These are phyloP conservation scores for Clytia hemisphaerica DNA, from an alignment of 30 jellyfish, hydroid and myxozoan genomes.

Conservation along the genomic window DNA sequence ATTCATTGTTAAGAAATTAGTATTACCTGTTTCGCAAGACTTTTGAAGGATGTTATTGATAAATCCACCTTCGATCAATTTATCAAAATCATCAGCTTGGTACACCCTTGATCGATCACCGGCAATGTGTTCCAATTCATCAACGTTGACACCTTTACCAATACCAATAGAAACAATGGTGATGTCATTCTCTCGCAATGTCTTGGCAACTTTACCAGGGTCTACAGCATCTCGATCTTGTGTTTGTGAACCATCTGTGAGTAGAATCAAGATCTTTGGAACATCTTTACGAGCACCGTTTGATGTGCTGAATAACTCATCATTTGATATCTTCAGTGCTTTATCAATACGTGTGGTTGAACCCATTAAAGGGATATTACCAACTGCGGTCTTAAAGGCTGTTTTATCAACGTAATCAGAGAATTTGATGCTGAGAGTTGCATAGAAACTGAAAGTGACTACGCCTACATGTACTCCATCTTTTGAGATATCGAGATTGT, in stretches of 20 bases:
- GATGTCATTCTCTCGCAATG: constrained; percentile 38
- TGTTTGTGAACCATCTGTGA: constrained; percentile 75
- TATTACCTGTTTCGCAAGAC: too few relatives aligned
- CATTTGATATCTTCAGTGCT: constrained; percentile 27
- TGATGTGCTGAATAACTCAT: constrained; percentile 32
- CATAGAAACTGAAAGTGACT: not conserved
- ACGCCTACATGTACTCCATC: constrained; percentile 17
- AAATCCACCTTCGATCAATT: constrained; percentile 22
- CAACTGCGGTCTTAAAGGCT: not conserved
- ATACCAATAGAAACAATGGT: not conserved
- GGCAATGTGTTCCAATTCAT: not conserved
- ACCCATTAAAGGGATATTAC: not conserved
- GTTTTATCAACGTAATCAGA: not conserved
- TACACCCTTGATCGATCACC: constrained; percentile 30
- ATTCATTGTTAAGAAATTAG: too few relatives aligned
- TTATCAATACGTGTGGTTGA: too few relatives aligned
- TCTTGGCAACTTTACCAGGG: constrained; percentile 54
- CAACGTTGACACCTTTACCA: not conserved
- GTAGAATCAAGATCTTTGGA: constrained; percentile 48
- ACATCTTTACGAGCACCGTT: constrained; percentile 65
- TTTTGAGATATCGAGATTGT: constrained; percentile 10
- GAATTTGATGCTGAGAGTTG: not conserved
- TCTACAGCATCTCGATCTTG: constrained; percentile 54
- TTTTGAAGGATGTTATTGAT: constrained; percentile 20
- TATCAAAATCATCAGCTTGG: constrained; percentile 26